Conservation (phyloP, 2,797 vertebrate genomes). For the Tokudaia tokunoshimensis region DNA sequence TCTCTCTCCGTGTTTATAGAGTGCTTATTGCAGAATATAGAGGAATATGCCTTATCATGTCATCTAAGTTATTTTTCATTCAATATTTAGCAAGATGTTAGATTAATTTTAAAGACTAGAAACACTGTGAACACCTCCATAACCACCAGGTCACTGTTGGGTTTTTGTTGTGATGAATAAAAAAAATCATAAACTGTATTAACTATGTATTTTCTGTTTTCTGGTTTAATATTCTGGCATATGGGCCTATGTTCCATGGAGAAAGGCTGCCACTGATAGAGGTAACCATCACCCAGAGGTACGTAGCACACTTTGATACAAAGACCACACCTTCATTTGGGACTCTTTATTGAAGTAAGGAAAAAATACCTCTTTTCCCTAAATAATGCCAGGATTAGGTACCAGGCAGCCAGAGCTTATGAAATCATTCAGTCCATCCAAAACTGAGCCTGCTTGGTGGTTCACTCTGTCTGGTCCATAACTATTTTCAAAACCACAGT, state of each 20-base stretch:
- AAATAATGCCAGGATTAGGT: neutral
- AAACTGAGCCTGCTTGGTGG: neutral
- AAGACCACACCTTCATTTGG: neutral
- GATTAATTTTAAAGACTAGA: constrained; percentile 48
- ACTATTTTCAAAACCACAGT: neutral
- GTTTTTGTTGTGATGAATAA: neutral
- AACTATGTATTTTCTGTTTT: constrained; percentile 3
- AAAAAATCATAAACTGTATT: neutral
- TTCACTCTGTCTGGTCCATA: neutral
- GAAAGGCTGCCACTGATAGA: neutral
- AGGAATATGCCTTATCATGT: constrained; percentile 49
- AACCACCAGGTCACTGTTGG: neutral
- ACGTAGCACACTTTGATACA: neutral
- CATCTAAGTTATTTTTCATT: constrained; percentile 73
- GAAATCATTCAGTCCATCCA: neutral
- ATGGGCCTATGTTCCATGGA: neutral
- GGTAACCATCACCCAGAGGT: neutral
- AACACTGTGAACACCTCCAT: neutral
- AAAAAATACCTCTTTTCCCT: neutral
- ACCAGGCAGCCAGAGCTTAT: neutral
- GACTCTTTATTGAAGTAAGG: neutral
- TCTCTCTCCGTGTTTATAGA: constrained; percentile 74
- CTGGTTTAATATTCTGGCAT: neutral
- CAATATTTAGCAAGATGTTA: constrained; percentile 71
- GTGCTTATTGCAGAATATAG: constrained; percentile 66